A percentile compares a stretch with the other conserved stretches of the same genome.
These are phyloP conservation scores for Pontoporia blainvillei DNA, from an alignment of 2,113 vertebrate genomes.

Conservation along the genomic window DNA sequence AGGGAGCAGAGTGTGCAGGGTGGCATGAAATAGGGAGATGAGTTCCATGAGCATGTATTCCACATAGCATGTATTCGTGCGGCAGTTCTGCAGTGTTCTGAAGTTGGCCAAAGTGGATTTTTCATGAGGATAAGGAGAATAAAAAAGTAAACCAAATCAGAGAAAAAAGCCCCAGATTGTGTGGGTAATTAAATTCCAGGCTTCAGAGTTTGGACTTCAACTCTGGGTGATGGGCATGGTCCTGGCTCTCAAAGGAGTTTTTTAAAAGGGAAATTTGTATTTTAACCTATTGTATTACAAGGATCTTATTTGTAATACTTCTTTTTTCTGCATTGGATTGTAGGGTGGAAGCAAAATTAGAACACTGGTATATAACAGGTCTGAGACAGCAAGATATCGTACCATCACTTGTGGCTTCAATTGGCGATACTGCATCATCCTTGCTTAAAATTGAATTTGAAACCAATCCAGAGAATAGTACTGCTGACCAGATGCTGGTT, in stretches of 20 bases:
- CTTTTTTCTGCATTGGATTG: constrained; percentile 5
- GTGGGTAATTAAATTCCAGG: neutral
- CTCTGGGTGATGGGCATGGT: neutral
- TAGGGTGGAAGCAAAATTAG: constrained; percentile 91
- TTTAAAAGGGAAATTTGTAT: neutral
- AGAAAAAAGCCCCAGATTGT: neutral
- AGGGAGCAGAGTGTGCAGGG: neutral
- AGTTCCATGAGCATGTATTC: neutral
- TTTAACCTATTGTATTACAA: neutral
- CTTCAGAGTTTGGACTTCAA: neutral
- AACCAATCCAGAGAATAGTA: constrained; percentile 87
- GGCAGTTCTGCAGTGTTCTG: neutral
- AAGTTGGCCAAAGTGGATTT: neutral
- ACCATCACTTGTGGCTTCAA: constrained; percentile 92
- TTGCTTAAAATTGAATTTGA: constrained; percentile 91
- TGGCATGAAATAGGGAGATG: neutral
- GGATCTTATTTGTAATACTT: neutral
- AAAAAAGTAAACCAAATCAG: neutral
- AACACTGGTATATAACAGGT: constrained; percentile 95
- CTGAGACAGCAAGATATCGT: constrained; percentile 86
- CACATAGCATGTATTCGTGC: neutral
- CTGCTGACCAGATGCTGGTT: constrained; percentile 88
- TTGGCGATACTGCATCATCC: constrained; percentile 88
- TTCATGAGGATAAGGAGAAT: neutral
- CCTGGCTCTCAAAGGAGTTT: neutral